Base-by-base conservation (phyloP, 2,797 vertebrate genomes). In the Pangasius larnaudii region DNA sequence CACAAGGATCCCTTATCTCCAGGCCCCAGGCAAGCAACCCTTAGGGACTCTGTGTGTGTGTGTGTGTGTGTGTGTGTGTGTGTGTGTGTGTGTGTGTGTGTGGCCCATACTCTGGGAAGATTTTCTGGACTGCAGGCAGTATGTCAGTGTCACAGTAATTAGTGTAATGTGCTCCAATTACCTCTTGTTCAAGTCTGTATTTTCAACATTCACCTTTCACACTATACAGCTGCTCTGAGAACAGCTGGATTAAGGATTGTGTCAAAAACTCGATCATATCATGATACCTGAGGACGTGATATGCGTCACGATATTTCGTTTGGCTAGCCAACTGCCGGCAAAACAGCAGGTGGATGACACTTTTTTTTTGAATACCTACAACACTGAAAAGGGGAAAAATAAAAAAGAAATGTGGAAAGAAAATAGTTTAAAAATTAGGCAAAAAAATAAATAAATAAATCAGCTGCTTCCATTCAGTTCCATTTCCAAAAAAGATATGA, bases 61-160 rank as follows among this genome's bases (percentile, higher is more conserved):
- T 56, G 63, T 56, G 83, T 72, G 83, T 84, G 82, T 85, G 88
- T 87, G 75, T 61, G 24, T 86, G 75, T 71, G 69, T 79, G 83
- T 87, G 74, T 61, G 77, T 61, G 27, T 49, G 58, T 39, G 74
- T 72, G 33, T 18, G 74, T 58, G 51, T 11, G 79, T 75, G 72
- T 51, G 59, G 5, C n/a, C n/a, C 11, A 18, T 59, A 61, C 18
- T 13, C 39, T 82, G 88, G 82, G 89, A 91, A 46, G 74, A 1
- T 13, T 51, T 86, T 74, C 86, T 77, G 81, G 81, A 74, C 85
- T 78, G 83, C 78, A 71, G 67, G 87, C 87, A 84, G 90, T 87
- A 65, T 84, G 85, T 91, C 90, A 89, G 81, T 91, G 89, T 91
- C 82, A 30, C 75, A 84, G 89, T 92, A 92, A 94, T 94, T 93